Base-by-base conservation (phyloP, 2,797 vertebrate genomes). In the Hyperoplus immaculatus region DNA sequence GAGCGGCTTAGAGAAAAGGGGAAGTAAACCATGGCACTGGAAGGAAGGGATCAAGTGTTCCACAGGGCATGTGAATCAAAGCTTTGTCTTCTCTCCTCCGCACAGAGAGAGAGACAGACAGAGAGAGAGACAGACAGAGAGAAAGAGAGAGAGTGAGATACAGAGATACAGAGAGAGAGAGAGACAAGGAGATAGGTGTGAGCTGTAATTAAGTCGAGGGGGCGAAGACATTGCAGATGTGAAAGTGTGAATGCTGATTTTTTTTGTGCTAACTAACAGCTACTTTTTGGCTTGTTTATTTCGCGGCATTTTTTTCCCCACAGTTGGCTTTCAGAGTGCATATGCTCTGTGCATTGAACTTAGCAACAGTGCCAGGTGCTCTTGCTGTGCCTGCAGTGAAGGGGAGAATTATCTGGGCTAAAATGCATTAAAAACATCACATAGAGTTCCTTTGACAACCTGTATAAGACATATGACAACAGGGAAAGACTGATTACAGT, bases 21-120 rank as follows among this genome's bases (percentile, higher is more conserved):
- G 57, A 84, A 85, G 85, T 71, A 85, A 85, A 86, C 45, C 76
- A 81, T 77, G 83, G 75, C 77, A 81, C 80, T 73, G 84, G 90
- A 87, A 90, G 83, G 85, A 82, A 85, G 69, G 88, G 88, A 88
- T 88, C 70, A 74, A 90, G 84, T 80, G 86, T 90, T 93, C 86
- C 87, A 78, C 80, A 43, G 92, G 92, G 89, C 78, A 76, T 79
- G 86, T 65, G 87, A 90, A 92, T 92, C 92, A 91, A 88, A 92
- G 87, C 74, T 67, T 67, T 81, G 77, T 80, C 69, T 67, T 78
- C 82, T 84, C 80, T 73, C 61, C 68, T 74, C 77, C n/a, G 53
- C 66, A 8, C 72, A 74, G 60, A 2, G 81, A 72, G 78, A 80
- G 65, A 58, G 84, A 29, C 29, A 29, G 29, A 29, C 29, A 29